These are phyloP conservation scores for Hypanus sabinus DNA, from an alignment of 2,113 vertebrate species.

Conservation along the genomic window DNA sequence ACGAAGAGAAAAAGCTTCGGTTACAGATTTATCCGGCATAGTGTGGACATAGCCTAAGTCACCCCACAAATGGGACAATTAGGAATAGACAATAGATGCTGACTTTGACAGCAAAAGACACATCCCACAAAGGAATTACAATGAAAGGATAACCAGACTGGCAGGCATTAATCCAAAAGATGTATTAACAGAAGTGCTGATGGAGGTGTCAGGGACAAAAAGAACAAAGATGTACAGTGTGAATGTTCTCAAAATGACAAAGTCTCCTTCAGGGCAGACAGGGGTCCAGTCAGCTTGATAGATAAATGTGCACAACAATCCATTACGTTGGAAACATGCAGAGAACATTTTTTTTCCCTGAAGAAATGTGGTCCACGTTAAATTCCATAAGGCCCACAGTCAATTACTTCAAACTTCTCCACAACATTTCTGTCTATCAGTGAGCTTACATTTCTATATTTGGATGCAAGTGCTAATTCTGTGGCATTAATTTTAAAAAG, in stretches of 20 bases:
- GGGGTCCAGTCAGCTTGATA: not conserved
- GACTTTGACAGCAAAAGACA: no score
- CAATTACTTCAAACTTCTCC: not conserved
- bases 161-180: not conserved
- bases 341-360: not conserved
- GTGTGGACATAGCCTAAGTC: no score
- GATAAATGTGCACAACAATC: not conserved
- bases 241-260: not conserved
- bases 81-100: no score
- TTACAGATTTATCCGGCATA: no score
- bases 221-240: not conserved
- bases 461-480: not conserved
- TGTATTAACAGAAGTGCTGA: not conserved
- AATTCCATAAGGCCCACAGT: not conserved
- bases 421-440: not conserved
- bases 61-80: no score
- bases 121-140: no score
- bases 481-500: not conserved
- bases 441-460: not conserved
- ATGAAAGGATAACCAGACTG: not conserved
- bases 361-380: not conserved
- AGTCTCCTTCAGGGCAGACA: not conserved
- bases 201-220: not conserved
- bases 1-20: no score
- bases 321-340: slow-evolving; percentile 6